Evolutionary conservation across 1,140 invertebrate genomes (phyloP).

Genomic region (Pissodes strobi): DNA sequence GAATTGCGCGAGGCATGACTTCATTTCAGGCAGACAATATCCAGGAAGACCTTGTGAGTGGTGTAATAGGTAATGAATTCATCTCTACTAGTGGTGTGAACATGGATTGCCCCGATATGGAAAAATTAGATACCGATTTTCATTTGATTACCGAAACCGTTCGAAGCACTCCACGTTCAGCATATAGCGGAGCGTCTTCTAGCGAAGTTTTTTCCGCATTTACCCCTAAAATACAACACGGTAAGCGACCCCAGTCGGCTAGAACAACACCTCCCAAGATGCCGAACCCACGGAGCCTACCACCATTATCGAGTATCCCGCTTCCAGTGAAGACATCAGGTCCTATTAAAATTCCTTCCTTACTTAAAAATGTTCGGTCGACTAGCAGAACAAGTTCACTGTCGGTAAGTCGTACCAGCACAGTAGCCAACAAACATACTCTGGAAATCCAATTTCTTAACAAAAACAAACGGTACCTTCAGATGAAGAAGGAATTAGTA

Average conservation of each 20-base stretch:
- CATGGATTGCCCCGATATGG: conserved; percentile 6
- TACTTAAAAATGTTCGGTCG: not conserved
- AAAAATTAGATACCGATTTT: conserved; percentile 13
- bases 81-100: not conserved
- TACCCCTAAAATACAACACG: not conserved
- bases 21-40: not conserved
- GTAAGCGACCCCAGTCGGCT: not conserved
- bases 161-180: not conserved
- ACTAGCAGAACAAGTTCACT: conserved; percentile 29
- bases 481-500: conserved; percentile 45
- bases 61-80: not conserved
- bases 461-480: conserved; percentile 46
- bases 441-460: conserved; percentile 50
- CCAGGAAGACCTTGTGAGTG: not conserved
- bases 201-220: conserved; percentile 12
- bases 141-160: not conserved
- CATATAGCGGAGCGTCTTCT: conserved; percentile 14
- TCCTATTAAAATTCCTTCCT: conserved; percentile 15
- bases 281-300: not conserved
- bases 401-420: conserved; percentile 18
- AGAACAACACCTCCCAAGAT: not conserved
- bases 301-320: conserved; percentile 24
- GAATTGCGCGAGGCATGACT: not conserved
- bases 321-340: conserved; percentile 26
- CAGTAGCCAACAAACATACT: conserved; percentile 40